These are phyloP conservation scores for Tetrao urogallus DNA, from an alignment of 2,113 vertebrate genomes.

Conservation along the genomic window DNA sequence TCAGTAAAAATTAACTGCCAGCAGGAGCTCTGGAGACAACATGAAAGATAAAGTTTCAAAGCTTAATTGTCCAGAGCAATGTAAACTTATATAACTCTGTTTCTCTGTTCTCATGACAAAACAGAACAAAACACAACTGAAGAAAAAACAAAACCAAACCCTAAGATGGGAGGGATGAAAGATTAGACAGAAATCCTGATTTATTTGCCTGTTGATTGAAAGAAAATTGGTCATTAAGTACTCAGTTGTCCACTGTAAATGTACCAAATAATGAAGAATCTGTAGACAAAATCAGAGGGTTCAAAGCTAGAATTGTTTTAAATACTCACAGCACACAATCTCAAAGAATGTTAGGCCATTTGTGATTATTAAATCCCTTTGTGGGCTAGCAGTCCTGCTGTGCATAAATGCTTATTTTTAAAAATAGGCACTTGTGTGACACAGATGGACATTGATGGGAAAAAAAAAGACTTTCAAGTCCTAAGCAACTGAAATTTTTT, in stretches of 20 bases:
- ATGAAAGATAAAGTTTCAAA: neutral
- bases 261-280: slow-evolving; percentile 26
- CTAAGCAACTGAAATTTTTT: slow-evolving; percentile 51
- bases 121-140: too few species aligned
- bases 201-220: slow-evolving; percentile 24
- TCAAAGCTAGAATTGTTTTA: slow-evolving; percentile 35
- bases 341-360: slow-evolving; percentile 43
- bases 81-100: neutral
- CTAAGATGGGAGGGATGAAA: neutral
- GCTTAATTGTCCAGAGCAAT: neutral
- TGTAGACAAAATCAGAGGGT: slow-evolving; percentile 16
- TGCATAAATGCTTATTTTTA: slow-evolving; percentile 45
- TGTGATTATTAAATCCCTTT: slow-evolving; percentile 63
- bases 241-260: slow-evolving; percentile 8
- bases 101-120: neutral
- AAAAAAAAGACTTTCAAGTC: slow-evolving; percentile 31
- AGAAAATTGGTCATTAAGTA: slow-evolving; percentile 37
- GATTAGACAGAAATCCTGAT: neutral
- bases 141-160: neutral
- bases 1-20: neutral
- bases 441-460: slow-evolving; percentile 54
- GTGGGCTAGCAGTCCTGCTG: slow-evolving; percentile 48
- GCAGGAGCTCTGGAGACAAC: neutral
- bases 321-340: slow-evolving; percentile 14
- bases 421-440: slow-evolving; percentile 54